These are phyloP conservation scores for Campoletis sonorensis DNA, from an alignment of 1,140 invertebrate genomes.

Conservation along the genomic window DNA sequence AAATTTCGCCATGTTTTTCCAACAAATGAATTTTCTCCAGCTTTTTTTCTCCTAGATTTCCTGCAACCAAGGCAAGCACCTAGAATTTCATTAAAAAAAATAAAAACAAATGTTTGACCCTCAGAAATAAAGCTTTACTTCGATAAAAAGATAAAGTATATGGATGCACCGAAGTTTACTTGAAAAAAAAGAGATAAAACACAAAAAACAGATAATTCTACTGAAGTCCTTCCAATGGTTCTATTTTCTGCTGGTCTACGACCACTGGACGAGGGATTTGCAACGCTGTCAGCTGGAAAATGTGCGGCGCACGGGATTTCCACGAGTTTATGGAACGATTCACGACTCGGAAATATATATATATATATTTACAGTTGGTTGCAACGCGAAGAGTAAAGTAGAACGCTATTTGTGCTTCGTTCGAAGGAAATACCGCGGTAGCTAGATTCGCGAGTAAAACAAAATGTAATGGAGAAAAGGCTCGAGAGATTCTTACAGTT, in stretches of 20 bases:
- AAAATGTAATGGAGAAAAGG: constrained; percentile 54
- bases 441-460: constrained; percentile 32
- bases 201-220: constrained; percentile 10
- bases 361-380: not conserved
- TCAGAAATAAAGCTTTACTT: not conserved
- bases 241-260: constrained; percentile 5
- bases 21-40: constrained; percentile 10
- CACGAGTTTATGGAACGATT: constrained; percentile 60
- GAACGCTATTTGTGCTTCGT: not conserved
- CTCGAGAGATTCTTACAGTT: constrained; percentile 53
- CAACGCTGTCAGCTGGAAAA: constrained; percentile 52
- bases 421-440: constrained; percentile 11
- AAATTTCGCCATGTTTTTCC: constrained; percentile 18
- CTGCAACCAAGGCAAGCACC: not conserved
- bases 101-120: not conserved
- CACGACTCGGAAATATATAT: constrained; percentile 1
- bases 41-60: not conserved
- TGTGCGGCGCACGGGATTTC: constrained; percentile 57
- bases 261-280: constrained; percentile 47
- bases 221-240: not conserved
- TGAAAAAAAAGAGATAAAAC: too few species aligned
- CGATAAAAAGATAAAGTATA: not conserved
- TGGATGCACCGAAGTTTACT: not conserved
- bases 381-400: constrained; percentile 18
- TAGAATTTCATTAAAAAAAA: not conserved